Base-by-base conservation (phyloP, 2,797 vertebrate species). In the Ctenopoma kingsleyae region DNA sequence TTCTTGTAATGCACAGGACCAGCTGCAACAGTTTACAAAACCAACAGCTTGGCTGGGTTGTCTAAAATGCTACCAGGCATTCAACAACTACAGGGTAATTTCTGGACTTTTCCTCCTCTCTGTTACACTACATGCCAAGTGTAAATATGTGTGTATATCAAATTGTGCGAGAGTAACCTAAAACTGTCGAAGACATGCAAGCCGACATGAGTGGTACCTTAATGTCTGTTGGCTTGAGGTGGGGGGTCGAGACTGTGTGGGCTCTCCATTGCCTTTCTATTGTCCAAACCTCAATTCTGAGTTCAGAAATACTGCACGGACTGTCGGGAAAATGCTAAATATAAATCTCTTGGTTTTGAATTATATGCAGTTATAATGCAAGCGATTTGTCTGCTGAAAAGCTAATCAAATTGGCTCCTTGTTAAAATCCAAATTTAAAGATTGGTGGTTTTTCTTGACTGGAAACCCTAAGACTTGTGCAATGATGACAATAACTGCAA, bases 1-100 rank as follows among this genome's bases (percentile, higher is more conserved):
- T 89, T 87, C 72, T 84, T 85, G 80, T 84, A 87, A 78, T 88
- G 84, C 85, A 79, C 74, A 65, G 66, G 81, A 80, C 82, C 90
- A 92, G 91, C 92, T 93, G 92, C 86, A 93, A 91, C 87, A 93
- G 91, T 92, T 94, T 93, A 94, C 89, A 82, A 90, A 91, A 88
- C 84, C 88, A 92, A 88, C 86, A 91, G 83, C 86, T 92, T 90
- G 89, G 87, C 89, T 85, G 88, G 82, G 74, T 87, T 64, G 75
- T 86, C 83, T 83, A 92, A 92, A 93, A 92, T 82, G 88, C 89
- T 91, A 90, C 87, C 90, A 93, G 89, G 82, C 90, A 66, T 84
- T 89, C 83, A 80, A 78, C 85, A 87, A 84, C 84, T 84, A 75
- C 54, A 71, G 72, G 85, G 85, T 78, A 67, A 74, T 84, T 84